Percentiles rank a stretch among this genome's conserved stretches.
Conservation (phyloP, 53 echinoderm and acorn worm species). For the Glandiceps talaboti region DNA sequence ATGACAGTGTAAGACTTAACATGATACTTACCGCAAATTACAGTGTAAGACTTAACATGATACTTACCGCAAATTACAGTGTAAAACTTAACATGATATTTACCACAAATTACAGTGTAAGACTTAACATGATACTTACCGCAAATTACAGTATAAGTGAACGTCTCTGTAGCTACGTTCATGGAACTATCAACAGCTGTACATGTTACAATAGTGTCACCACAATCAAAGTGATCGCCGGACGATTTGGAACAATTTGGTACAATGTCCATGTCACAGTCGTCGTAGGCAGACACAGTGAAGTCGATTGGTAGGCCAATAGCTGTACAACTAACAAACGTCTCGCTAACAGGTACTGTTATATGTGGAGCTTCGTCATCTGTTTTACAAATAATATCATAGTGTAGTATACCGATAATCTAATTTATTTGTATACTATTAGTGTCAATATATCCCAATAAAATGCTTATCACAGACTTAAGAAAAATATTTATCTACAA, state of each 20-base stretch:
- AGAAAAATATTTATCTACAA: no score
- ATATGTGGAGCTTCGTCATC: background rate
- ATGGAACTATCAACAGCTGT: background rate
- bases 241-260: background rate
- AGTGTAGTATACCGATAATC: no score
- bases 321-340: background rate
- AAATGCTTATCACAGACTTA: no score
- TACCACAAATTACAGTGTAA: no score
- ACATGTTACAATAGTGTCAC: background rate
- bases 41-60: no score
- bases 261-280: background rate
- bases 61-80: no score
- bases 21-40: no score
- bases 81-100: no score
- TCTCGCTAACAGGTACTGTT: background rate
- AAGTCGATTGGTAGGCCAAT: background rate
- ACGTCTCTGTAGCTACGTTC: background rate
- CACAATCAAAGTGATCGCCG: background rate
- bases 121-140: background rate
- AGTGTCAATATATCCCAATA: no score
- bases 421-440: no score
- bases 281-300: background rate
- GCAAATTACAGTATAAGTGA: background rate
- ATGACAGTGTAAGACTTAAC: no score
- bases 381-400: no score